A percentile compares a stretch with the other conserved stretches of the same genome.
Evolutionary conservation across 2,888 invertebrate species (phyloP).

Genomic region (Galerucella nymphaeae): DNA sequence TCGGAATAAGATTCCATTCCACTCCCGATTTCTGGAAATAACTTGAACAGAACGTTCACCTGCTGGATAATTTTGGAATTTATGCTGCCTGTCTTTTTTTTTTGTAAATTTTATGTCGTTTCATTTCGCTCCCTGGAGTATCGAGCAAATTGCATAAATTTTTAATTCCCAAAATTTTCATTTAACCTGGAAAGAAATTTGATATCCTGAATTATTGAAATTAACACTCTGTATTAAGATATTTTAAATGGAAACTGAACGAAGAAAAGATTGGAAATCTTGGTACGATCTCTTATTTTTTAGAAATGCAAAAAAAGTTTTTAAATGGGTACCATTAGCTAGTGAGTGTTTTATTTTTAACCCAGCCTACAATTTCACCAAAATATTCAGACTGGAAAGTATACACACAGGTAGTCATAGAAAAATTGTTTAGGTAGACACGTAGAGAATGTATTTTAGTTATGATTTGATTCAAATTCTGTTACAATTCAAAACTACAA

Average conservation of each 20-base stretch:
- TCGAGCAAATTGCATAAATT: not conserved
- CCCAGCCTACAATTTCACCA: constrained; percentile 14
- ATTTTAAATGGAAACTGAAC: not conserved
- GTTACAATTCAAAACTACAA: too few relatives aligned
- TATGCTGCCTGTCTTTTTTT: not conserved
- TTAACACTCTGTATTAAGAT: not conserved
- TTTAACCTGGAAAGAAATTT: too few relatives aligned
- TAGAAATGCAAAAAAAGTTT: too few relatives aligned
- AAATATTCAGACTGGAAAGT: constrained; percentile 23
- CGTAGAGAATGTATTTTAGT: too few relatives aligned
- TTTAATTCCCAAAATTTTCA: too few relatives aligned
- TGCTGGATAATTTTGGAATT: constrained; percentile 31
- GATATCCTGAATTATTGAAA: too few relatives aligned
- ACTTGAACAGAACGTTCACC: constrained; percentile 44
- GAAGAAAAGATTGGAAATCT: too few relatives aligned
- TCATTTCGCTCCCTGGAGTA: not conserved
- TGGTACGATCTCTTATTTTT: too few relatives aligned
- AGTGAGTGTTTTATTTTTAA: constrained; percentile 4
- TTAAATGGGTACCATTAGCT: too few relatives aligned
- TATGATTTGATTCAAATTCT: too few relatives aligned
- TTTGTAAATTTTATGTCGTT: constrained; percentile 18
- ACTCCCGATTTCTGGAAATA: constrained; percentile 44
- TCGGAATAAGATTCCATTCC: constrained; percentile 32
- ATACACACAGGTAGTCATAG: not conserved
- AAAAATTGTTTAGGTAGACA: constrained; percentile 15